These are phyloP conservation scores for Pseudomyrmex cubaensis DNA, from an alignment of 1,140 invertebrate genomes.

Conservation along the genomic window DNA sequence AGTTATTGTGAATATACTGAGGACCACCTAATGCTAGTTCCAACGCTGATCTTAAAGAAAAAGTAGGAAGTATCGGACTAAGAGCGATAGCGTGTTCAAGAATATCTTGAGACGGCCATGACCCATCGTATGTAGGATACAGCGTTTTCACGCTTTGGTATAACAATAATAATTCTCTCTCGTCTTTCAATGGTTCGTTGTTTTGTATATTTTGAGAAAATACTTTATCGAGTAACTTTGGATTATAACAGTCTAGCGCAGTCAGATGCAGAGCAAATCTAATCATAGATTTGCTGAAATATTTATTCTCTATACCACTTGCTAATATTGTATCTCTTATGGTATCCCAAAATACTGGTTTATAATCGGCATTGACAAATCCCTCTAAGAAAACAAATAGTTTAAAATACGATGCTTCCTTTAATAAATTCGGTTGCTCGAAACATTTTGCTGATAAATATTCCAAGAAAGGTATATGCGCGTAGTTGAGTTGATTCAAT, in stretches of 20 bases:
- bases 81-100: neutral
- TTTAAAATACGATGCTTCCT: constrained; percentile 63
- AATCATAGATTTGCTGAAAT: constrained; percentile 81
- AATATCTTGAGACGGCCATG: constrained; percentile 75
- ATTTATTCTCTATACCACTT: constrained; percentile 74
- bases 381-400: constrained; percentile 83
- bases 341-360: constrained; percentile 85
- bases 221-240: constrained; percentile 84
- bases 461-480: constrained; percentile 85
- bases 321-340: constrained; percentile 81
- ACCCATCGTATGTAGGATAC: constrained; percentile 83
- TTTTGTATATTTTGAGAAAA: constrained; percentile 77
- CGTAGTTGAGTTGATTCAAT: constrained; percentile 85
- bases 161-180: constrained; percentile 79
- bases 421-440: constrained; percentile 78
- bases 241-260: constrained; percentile 85
- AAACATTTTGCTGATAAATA: constrained; percentile 84
- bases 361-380: constrained; percentile 86
- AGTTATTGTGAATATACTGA: constrained; percentile 81
- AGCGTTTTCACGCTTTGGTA: constrained; percentile 86
- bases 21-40: constrained; percentile 82
- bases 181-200: constrained; percentile 53
- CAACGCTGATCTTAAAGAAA: constrained; percentile 71
- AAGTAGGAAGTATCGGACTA: neutral
- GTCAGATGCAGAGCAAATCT: constrained; percentile 85